Conservation (phyloP, 2,113 vertebrate genomes). For the Athene noctua region DNA sequence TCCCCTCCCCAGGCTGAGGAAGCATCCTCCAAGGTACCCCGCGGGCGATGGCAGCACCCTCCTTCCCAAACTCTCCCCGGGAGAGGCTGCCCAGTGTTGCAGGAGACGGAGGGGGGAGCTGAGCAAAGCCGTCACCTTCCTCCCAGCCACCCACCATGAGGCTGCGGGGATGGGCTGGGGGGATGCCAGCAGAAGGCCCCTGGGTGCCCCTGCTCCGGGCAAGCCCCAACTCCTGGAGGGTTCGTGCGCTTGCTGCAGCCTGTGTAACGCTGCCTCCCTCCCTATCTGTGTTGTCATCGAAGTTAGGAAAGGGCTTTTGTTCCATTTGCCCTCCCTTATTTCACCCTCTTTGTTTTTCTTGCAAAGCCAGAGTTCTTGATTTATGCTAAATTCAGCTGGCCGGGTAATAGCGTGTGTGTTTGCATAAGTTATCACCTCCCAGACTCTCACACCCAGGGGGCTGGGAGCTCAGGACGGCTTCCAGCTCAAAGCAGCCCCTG, state of each 20-base stretch:
- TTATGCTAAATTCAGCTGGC: neutral
- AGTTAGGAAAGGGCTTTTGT: neutral
- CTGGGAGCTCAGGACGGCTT: neutral
- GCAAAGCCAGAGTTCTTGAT: neutral
- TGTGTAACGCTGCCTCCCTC: rapidly evolving
- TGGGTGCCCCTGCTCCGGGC: neutral
- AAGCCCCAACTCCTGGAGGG: neutral
- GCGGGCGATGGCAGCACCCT: rapidly evolving
- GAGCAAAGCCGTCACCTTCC: neutral
- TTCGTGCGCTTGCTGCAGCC: neutral
- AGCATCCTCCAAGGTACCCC: neutral
- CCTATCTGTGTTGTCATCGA: neutral
- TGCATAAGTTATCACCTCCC: constrained; percentile 23
- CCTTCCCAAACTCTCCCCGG: neutral
- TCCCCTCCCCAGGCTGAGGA: neutral
- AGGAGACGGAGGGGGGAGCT: neutral
- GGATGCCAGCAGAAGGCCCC: rapidly evolving
- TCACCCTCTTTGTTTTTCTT: neutral
- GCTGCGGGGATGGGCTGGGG: neutral
- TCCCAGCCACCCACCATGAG: neutral
- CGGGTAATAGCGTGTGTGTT: neutral
- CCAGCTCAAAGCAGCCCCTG: neutral
- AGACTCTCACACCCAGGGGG: neutral
- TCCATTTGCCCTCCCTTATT: neutral
- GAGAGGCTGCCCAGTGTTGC: neutral